These are phyloP conservation scores for Cryptotis parvus DNA, from an alignment of 2,113 vertebrate genomes.

Conservation along the genomic window DNA sequence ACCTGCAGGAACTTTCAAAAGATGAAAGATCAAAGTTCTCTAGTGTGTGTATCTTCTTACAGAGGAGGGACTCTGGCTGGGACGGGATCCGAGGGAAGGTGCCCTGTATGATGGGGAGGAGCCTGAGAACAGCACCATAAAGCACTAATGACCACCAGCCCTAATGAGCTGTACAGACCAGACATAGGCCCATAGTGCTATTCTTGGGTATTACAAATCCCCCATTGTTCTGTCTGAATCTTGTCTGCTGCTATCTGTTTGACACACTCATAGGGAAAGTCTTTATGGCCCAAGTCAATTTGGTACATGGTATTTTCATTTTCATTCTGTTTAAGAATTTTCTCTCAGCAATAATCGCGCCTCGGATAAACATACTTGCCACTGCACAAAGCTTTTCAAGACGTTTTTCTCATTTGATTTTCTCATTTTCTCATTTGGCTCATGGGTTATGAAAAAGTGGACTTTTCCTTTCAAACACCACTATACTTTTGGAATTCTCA, in stretches of 20 bases:
- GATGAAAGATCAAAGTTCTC: slow-evolving; percentile 37
- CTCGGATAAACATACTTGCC: no score
- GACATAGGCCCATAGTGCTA: not conserved
- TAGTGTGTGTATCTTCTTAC: not conserved
- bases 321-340: not conserved
- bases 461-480: slow-evolving; percentile 22
- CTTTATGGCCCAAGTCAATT: not conserved
- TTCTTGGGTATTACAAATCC: slow-evolving; percentile 7
- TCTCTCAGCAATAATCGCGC: no score
- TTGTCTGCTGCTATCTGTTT: not conserved
- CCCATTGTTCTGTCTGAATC: not conserved
- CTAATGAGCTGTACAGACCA: not conserved
- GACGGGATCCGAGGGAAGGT: slow-evolving; percentile 1
- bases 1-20: slow-evolving; percentile 32
- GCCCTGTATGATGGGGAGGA: not conserved
- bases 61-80: not conserved
- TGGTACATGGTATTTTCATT: not conserved
- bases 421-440: not conserved
- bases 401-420: not conserved
- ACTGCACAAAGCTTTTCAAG: no score
- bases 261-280: not conserved
- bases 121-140: slow-evolving; percentile 46
- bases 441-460: not conserved
- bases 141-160: not conserved
- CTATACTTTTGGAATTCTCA: not conserved